These are phyloP conservation scores for Eilema sororculum DNA, from an alignment of 2,888 invertebrate species.

Conservation along the genomic window DNA sequence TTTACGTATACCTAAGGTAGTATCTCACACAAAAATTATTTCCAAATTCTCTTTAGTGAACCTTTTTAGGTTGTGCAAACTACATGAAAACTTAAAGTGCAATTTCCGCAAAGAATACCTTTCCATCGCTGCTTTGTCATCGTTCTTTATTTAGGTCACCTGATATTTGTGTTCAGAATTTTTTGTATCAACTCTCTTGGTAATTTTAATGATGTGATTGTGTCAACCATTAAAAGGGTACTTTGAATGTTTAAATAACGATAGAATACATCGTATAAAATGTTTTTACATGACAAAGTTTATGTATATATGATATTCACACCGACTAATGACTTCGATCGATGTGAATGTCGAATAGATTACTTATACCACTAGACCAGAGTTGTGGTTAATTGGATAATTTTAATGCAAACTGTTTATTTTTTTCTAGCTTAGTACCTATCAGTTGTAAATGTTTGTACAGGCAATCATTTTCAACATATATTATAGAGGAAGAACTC, in stretches of 20 bases:
- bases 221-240: not conserved
- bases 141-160: constrained; percentile 11
- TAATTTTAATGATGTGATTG: not conserved
- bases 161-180: not conserved
- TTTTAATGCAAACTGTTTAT: no score
- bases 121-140: constrained; percentile 1
- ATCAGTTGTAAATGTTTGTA: no score
- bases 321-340: not conserved
- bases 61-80: constrained; percentile 4
- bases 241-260: not conserved
- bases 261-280: not conserved
- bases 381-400: not conserved
- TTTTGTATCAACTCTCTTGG: not conserved
- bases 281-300: not conserved
- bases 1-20: no score
- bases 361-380: not conserved
- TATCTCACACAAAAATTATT: not conserved
- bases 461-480: no score
- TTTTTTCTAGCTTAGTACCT: no score
- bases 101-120: not conserved
- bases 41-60: not conserved
- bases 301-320: no score
- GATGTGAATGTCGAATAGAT: no score
- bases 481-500: no score
- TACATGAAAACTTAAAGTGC: not conserved